Conservation (phyloP, 37 sponge, comb jelly and placozoan species). For the Axinella damicornis region DNA sequence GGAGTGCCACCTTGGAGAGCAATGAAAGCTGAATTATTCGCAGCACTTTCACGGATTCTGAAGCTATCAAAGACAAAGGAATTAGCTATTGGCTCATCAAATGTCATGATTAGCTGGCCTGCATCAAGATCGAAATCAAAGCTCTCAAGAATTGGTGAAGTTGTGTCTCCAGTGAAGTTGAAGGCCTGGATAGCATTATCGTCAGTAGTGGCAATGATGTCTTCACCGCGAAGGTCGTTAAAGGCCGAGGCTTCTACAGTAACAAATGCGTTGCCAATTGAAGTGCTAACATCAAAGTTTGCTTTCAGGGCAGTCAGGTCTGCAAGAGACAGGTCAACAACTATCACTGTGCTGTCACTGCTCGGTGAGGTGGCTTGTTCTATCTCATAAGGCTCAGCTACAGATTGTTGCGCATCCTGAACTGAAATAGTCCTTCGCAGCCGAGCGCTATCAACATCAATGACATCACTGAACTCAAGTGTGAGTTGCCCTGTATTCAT, state of each 20-base stretch:
- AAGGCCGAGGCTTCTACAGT: constrained; percentile 75
- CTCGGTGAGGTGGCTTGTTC: constrained; percentile 3
- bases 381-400: constrained; percentile 5
- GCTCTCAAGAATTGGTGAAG: constrained; percentile 49
- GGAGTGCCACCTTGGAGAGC: constrained; percentile 34
- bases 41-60: constrained; percentile 30
- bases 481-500: constrained; percentile 55
- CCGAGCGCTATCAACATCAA: constrained; percentile 12
- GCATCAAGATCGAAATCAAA: constrained; percentile 78
- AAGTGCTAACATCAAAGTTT: constrained; percentile 46
- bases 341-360: constrained; percentile 40
- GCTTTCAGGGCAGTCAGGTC: constrained; percentile 58
- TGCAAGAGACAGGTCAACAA: constrained; percentile 21
- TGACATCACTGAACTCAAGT: constrained; percentile 79
- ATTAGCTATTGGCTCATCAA: constrained; percentile 66
- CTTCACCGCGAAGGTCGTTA: constrained; percentile 52
- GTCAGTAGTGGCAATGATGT: constrained; percentile 74
- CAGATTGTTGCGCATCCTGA: constrained; percentile 11
- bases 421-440: constrained; percentile 29
- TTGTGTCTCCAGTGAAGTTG: constrained; percentile 58
- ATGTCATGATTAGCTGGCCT: constrained; percentile 68
- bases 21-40: constrained; percentile 15
- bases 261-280: constrained; percentile 36
- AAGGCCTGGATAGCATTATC: constrained; percentile 45
- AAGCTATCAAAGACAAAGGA: constrained; percentile 23